Conservation (phyloP, 2,888 invertebrate species). For the Chorisops tibialis region DNA sequence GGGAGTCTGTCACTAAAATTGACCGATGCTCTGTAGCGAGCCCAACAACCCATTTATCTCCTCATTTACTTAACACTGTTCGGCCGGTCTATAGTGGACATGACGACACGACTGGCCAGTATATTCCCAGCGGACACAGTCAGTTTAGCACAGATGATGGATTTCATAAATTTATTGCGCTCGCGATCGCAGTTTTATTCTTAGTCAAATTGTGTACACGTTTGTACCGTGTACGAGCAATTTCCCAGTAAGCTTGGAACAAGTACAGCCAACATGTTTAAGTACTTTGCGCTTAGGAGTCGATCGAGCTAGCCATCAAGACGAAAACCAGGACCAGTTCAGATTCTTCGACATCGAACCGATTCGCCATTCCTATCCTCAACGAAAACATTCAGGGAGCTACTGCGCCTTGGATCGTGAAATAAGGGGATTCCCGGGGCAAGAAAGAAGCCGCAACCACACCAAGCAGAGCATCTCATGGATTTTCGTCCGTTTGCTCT, state of each 20-base stretch:
- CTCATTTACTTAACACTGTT: neutral
- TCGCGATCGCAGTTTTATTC: slow-evolving; percentile 13
- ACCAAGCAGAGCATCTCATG: slow-evolving; percentile 14
- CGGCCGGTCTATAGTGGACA: too few relatives aligned
- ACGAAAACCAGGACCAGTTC: too few relatives aligned
- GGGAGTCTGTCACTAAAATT: neutral
- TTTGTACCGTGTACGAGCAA: too few relatives aligned
- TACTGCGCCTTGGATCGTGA: too few relatives aligned
- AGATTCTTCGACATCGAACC: too few relatives aligned
- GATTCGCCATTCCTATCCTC: too few relatives aligned
- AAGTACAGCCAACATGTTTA: too few relatives aligned
- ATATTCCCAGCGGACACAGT: too few relatives aligned
- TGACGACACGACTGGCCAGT: too few relatives aligned
- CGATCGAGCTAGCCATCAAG: too few relatives aligned
- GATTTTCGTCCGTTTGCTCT: slow-evolving; percentile 28
- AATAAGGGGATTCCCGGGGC: slow-evolving; percentile 13
- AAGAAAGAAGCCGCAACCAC: neutral
- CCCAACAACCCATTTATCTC: slow-evolving; percentile 12
- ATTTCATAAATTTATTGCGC: slow-evolving; percentile 30
- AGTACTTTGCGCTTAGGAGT: too few relatives aligned
- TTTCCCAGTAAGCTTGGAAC: too few relatives aligned
- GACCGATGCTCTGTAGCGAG: neutral
- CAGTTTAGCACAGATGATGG: slow-evolving; percentile 24
- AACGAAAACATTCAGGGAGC: slow-evolving; percentile 6
- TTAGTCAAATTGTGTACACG: slow-evolving; percentile 11